Evolutionary conservation across 2,888 invertebrate species (phyloP).

Genomic region (Teleogryllus oceanicus): DNA sequence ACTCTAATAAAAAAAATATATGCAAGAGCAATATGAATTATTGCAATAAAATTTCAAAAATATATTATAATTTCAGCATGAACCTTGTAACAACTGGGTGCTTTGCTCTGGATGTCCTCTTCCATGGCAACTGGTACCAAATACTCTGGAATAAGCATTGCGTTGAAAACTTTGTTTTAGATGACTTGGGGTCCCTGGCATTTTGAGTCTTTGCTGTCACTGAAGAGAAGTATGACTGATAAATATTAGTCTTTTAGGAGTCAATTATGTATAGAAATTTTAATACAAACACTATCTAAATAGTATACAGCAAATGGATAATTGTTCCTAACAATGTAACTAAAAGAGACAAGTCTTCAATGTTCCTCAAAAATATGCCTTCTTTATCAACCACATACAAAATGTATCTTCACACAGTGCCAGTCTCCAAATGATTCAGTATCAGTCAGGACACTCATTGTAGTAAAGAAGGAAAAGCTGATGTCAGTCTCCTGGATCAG

Average conservation of each 20-base stretch:
- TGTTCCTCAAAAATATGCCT: conserved; percentile 9
- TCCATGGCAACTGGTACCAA: conserved; percentile 41
- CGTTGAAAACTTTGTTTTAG: conserved; percentile 48
- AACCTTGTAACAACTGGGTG: conserved; percentile 49
- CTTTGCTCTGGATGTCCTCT: conserved; percentile 47
- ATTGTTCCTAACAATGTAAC: not conserved
- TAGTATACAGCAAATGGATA: not conserved
- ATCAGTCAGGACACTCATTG: conserved; percentile 34
- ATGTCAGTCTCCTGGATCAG: conserved; percentile 62
- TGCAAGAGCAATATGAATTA: no score
- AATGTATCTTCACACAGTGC: not conserved
- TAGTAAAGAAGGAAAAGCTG: conserved; percentile 39
- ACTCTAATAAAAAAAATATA: no score
- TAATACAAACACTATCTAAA: conserved; percentile 5
- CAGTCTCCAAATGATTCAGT: conserved; percentile 2
- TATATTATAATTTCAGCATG: not conserved
- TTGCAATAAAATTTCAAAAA: not conserved
- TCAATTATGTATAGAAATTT: not conserved
- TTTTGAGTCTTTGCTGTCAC: conserved; percentile 35
- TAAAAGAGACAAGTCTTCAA: not conserved
- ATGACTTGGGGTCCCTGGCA: conserved; percentile 49
- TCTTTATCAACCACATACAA: not conserved
- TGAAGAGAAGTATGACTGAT: not conserved
- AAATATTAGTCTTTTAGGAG: no score
- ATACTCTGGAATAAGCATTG: conserved; percentile 49